Evolutionary conservation across 2,113 vertebrate genomes (phyloP).

Genomic region (Melanostigma gelatinosum): DNA sequence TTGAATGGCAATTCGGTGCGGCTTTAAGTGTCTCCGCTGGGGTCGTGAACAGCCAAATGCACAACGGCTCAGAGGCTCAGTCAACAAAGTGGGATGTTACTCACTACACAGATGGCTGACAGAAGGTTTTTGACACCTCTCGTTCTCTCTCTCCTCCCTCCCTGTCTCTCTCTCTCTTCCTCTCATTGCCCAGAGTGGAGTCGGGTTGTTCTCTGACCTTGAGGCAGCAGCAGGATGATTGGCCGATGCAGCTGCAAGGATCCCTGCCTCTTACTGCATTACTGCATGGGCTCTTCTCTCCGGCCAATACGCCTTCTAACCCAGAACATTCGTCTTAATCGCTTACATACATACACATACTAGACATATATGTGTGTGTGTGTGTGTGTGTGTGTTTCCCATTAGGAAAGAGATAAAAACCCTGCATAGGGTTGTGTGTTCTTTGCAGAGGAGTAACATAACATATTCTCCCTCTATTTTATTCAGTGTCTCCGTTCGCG

Average conservation of each 20-base stretch:
- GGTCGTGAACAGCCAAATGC: constrained; percentile 44
- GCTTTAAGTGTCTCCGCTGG: constrained; percentile 32
- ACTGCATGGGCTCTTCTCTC: constrained; percentile 10
- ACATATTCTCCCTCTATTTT: constrained; percentile 63
- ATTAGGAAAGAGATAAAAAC: constrained; percentile 40
- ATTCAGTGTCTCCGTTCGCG: constrained; percentile 66
- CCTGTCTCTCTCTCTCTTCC: neutral
- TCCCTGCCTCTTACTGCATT: constrained; percentile 29
- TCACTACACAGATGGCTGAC: constrained; percentile 57
- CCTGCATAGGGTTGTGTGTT: constrained; percentile 9
- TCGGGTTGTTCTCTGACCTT: constrained; percentile 67
- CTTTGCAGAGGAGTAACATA: constrained; percentile 65
- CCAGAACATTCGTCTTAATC: constrained; percentile 27
- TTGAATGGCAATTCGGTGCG: constrained; percentile 47
- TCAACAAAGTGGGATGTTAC: constrained; percentile 51
- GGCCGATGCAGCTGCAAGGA: constrained; percentile 50
- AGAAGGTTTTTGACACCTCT: constrained; percentile 43
- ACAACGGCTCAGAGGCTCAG: constrained; percentile 29
- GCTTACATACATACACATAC: neutral
- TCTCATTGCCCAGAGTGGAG: constrained; percentile 26
- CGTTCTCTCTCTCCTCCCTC: neutral
- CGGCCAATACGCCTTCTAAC: neutral
- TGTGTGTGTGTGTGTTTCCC: constrained; percentile 3
- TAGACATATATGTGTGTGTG: neutral
- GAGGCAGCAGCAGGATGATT: constrained; percentile 58